Base-by-base conservation (phyloP, 2,797 vertebrate species). In the Pagetopsis macropterus region DNA sequence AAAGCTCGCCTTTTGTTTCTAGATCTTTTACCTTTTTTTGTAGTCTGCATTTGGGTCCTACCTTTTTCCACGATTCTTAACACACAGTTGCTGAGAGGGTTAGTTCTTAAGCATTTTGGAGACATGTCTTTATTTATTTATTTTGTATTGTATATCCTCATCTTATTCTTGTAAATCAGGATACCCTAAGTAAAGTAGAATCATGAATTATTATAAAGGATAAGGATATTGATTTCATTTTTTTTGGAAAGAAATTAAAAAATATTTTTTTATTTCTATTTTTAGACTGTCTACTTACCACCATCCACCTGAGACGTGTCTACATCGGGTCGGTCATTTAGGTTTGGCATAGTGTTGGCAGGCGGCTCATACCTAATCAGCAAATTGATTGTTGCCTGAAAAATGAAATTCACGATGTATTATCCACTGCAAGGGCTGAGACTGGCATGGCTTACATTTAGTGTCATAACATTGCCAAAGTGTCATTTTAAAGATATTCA, bases 331-430 rank as follows among this genome's bases (percentile, higher is more conserved):
- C 86, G 89, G 40, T 87, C 84, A 77, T 89, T 94, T 23, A 52
- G 67, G 75, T 90, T 90, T 56, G 89, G 72, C 55, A 88, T 50
- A 5, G 77, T 17, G 51, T 72, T 90, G 48, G 88, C 85, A 65
- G 96, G 96, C 31, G 95, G 93, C 8, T 97, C 97, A 89, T 99
- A 98, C 41, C 91, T 92, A 66, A 98, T 93, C 43, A 96, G 82
- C 88, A 99, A 91, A 93, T 95, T 95, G 77, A 99, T 96, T 55
- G 93, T 96, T 65, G 96, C 95, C 97, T 99, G 72, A 80, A 65
- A 83, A 81, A 61, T 1, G 2, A 4, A 23, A 75, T 4, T 3
- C 23, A 46, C 9, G 10, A 63, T 27, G 9, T 11, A 62, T 23
- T 15, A 27, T 63, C 21, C 11, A 62, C 11, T 64, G 5, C 10